Evolutionary conservation across 2,888 invertebrate genomes (phyloP).

Genomic region (Cephus nigrinus): DNA sequence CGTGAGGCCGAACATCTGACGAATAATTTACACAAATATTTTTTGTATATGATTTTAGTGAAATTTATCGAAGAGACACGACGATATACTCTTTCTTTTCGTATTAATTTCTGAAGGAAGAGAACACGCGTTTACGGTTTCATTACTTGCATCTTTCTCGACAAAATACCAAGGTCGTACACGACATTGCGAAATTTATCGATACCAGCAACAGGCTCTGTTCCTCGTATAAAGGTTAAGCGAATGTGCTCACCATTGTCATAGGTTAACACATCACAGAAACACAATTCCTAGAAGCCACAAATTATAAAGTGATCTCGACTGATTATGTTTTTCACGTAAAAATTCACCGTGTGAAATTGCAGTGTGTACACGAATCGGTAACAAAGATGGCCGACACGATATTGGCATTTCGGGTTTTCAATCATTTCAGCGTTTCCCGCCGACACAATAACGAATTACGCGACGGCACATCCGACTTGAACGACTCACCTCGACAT

Average conservation of each 20-base stretch:
- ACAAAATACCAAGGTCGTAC: background rate
- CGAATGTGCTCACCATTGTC: background rate
- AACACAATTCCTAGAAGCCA: background rate
- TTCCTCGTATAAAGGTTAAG: background rate
- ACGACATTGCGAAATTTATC: background rate
- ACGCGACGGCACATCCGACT: background rate
- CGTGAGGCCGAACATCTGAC: background rate
- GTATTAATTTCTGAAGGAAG: too few relatives aligned
- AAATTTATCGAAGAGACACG: background rate
- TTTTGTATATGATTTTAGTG: background rate
- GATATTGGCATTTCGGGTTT: slow-evolving; percentile 37
- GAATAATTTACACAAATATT: background rate
- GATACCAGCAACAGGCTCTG: background rate
- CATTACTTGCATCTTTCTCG: background rate
- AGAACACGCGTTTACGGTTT: background rate
- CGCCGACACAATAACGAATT: slow-evolving; percentile 24
- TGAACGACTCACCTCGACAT: slow-evolving; percentile 34
- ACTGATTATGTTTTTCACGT: background rate
- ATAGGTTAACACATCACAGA: background rate
- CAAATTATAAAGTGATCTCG: background rate
- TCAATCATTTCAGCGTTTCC: slow-evolving; percentile 3
- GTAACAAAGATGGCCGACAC: slow-evolving; percentile 58
- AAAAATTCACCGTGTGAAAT: background rate
- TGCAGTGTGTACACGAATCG: slow-evolving; percentile 39
- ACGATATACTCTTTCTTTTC: background rate